Base-by-base conservation (phyloP, 2,888 invertebrate species). In the Cataglyphis albicans region DNA sequence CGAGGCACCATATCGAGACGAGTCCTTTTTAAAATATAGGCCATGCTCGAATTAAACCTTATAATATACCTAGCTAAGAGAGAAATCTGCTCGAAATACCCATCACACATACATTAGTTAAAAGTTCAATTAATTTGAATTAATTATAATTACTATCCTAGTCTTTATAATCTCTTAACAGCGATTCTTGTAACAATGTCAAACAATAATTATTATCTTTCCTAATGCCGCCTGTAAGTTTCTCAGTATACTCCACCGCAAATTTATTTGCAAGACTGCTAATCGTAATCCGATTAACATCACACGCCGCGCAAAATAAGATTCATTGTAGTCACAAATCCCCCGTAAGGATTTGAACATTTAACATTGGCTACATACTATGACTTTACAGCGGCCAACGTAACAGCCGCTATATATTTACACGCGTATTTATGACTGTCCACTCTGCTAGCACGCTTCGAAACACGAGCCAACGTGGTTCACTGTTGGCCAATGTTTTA, bases 351-450 rank as follows among this genome's bases (percentile, higher is more conserved):
- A 91, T 92, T 92, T 91, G 91, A 92, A 90, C 91, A 92, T 93
- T 92, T 89, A 91, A 90, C 90, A 88, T 85, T 87, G 80, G 89
- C 89, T 90, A 88, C 85, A 88, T 85, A 86, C 86, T 88, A 91
- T 90, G 90, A 91, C 90, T 93, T 93, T 93, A 92, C 92, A 92
- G 87, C 92, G 87, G 76, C 89, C 87, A 81, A 84, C 87, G 90
- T 92, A 92, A 93, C 92, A 88, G 90, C 93, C 88, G 93, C 91
- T 91, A 93, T 93, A 93, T 93, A 93, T 93, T 93, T 93, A 92
- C 93, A 92, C 93, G 92, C 92, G 91, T 93, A 93, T 93, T 93
- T 93, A 93, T 90, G 93, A 92, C 87, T 88, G 89, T 86, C 90
- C 92, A 92, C 91, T 89, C 89, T 90, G 90, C 75, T 64, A 65